These are phyloP conservation scores for Trachelus tabidus DNA, from an alignment of 2,888 invertebrate genomes.

Conservation along the genomic window DNA sequence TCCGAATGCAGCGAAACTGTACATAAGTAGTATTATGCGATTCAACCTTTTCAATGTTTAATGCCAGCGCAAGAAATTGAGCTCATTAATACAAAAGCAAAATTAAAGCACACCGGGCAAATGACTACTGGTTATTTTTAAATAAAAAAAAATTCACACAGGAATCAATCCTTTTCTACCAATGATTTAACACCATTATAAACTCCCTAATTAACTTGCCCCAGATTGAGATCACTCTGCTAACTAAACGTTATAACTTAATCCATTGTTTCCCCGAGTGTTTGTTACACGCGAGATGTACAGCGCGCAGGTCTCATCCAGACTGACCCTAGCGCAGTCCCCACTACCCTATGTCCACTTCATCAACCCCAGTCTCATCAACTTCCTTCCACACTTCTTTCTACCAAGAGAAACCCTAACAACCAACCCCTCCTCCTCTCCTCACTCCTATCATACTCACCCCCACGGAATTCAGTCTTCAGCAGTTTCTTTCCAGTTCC, in stretches of 20 bases:
- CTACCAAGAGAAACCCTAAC: background rate
- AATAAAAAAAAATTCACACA: background rate
- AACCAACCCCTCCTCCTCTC: background rate
- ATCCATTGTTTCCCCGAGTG: background rate
- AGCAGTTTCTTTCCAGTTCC: background rate
- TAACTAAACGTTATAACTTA: background rate
- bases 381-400: background rate
- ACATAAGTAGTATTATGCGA: background rate
- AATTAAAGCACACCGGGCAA: background rate
- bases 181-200: background rate
- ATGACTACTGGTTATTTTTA: background rate
- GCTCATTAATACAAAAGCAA: background rate
- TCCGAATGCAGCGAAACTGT: background rate
- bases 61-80: background rate
- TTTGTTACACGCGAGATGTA: background rate
- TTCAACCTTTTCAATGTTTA: background rate
- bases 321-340: slow-evolving; percentile 19
- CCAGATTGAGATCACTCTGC: background rate
- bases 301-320: slow-evolving; percentile 13
- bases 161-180: background rate
- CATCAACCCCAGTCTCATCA: slow-evolving; percentile 2
- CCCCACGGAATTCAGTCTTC: background rate
- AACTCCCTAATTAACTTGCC: background rate
- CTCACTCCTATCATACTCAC: background rate
- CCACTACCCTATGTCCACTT: slow-evolving; percentile 9